Percentiles rank a stretch among this genome's conserved stretches.
phyloP scores from a whole-genome alignment of 35 echinoderm and acorn worm genomes.

The Ophiothrix spiculata region DNA sequence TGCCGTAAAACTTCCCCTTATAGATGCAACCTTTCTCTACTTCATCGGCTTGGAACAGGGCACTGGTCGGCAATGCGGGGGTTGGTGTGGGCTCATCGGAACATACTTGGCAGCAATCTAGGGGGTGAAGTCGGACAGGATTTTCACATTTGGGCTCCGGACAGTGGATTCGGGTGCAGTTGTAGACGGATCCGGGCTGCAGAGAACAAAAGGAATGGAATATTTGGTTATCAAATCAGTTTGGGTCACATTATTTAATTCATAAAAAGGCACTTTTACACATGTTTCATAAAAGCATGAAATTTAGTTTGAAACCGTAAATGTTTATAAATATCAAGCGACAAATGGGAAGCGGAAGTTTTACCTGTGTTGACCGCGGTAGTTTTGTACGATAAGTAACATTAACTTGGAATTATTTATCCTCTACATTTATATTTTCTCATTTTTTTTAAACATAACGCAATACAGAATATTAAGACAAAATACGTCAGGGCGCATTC shows the following conservation, averaged over 20 bases:
- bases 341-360: too few relatives aligned
- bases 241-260: too few relatives aligned
- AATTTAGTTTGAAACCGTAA: not conserved
- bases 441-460: too few relatives aligned
- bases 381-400: too few relatives aligned
- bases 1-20: constrained; percentile 68
- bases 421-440: too few relatives aligned
- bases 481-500: too few relatives aligned
- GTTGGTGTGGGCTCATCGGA: constrained; percentile 70
- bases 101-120: constrained; percentile 85
- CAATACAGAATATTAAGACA: too few relatives aligned
- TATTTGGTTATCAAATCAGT: not conserved
- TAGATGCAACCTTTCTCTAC: constrained; percentile 83
- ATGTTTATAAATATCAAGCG: too few relatives aligned
- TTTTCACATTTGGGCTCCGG: constrained; percentile 60
- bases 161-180: constrained; percentile 75
- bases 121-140: constrained; percentile 56
- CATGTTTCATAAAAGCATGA: not conserved
- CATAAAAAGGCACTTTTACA: too few relatives aligned
- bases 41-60: constrained; percentile 81
- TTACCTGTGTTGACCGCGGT: too few relatives aligned
- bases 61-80: constrained; percentile 25
- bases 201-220: not conserved
- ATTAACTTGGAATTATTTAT: too few relatives aligned
- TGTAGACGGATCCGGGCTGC: constrained; percentile 52